A percentile compares a stretch with the other conserved stretches of the same genome.
phyloP scores from a whole-genome alignment of 2,888 invertebrate genomes.

The Tryphoninae sp. region DNA sequence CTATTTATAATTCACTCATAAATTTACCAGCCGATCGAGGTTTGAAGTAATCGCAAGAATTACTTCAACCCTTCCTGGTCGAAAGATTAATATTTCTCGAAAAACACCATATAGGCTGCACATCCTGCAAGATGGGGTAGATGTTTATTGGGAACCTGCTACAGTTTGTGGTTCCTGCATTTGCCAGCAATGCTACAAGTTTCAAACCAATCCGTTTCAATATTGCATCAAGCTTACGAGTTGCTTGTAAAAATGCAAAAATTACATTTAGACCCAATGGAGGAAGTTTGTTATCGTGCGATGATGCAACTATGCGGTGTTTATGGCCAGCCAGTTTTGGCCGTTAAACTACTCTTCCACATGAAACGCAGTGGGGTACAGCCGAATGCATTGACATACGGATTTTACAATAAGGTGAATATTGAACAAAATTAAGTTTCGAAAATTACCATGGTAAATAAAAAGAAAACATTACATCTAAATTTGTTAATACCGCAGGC shows the following conservation, averaged over 20 bases:
- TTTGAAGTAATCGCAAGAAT: no score
- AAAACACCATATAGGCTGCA: slow-evolving; percentile 81
- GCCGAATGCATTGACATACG: slow-evolving; percentile 99
- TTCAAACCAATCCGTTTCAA: slow-evolving; percentile 82
- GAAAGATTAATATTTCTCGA: no score
- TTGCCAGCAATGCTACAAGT: slow-evolving; percentile 91
- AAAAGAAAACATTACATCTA: no score
- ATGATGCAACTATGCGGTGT: slow-evolving; percentile 99
- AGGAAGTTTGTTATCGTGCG: slow-evolving; percentile 98
- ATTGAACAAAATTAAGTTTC: background rate
- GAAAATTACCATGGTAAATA: no score
- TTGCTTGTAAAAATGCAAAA: slow-evolving; percentile 94
- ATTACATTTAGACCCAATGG: slow-evolving; percentile 90
- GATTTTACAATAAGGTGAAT: slow-evolving; percentile 86
- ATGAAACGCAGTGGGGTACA: slow-evolving; percentile 97
- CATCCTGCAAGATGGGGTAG: slow-evolving; percentile 96
- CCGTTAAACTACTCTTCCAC: slow-evolving; percentile 93
- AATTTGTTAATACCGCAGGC: slow-evolving; percentile 83
- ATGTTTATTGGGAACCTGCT: slow-evolving; percentile 93
- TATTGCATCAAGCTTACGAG: slow-evolving; percentile 87
- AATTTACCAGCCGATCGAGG: no score
- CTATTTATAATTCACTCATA: no score
- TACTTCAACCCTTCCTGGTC: no score
- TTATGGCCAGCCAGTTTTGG: slow-evolving; percentile 95
- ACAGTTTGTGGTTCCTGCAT: slow-evolving; percentile 97